Conservation (phyloP, 2,797 vertebrate genomes). For the Dryobates pubescens region DNA sequence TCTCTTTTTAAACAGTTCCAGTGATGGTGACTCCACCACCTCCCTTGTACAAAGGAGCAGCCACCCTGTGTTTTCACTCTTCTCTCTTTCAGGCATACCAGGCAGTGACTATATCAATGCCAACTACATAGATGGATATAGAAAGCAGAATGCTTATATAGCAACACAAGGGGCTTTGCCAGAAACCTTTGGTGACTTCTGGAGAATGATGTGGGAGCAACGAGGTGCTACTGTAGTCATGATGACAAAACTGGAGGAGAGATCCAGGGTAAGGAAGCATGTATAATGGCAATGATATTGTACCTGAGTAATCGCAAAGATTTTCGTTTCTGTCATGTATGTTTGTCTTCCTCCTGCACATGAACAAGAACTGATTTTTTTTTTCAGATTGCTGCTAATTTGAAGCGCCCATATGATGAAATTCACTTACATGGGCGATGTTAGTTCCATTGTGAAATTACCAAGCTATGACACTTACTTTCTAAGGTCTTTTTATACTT, state of each 20-base stretch:
- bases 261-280: slow-evolving; percentile 89
- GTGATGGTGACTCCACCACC: too few species aligned
- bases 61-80: background rate
- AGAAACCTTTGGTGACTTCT: slow-evolving; percentile 97
- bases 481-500: background rate
- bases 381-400: background rate
- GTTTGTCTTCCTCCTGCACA: background rate
- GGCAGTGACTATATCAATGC: slow-evolving; percentile 98
- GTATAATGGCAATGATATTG: background rate
- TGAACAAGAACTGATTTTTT: background rate
- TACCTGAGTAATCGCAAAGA: background rate
- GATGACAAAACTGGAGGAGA: slow-evolving; percentile 99
- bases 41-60: background rate
- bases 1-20: too few species aligned
- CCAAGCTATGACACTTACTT: background rate
- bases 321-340: background rate
- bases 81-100: slow-evolving; percentile 87
- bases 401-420: background rate
- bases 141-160: slow-evolving; percentile 98
- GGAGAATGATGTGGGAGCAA: slow-evolving; percentile 99
- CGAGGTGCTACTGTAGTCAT: slow-evolving; percentile 95
- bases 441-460: background rate
- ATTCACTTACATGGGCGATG: background rate
- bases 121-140: slow-evolving; percentile 98
- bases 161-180: slow-evolving; percentile 95